Conservation (phyloP, 2,888 invertebrate species). For the Tromatobia lineatoria region DNA sequence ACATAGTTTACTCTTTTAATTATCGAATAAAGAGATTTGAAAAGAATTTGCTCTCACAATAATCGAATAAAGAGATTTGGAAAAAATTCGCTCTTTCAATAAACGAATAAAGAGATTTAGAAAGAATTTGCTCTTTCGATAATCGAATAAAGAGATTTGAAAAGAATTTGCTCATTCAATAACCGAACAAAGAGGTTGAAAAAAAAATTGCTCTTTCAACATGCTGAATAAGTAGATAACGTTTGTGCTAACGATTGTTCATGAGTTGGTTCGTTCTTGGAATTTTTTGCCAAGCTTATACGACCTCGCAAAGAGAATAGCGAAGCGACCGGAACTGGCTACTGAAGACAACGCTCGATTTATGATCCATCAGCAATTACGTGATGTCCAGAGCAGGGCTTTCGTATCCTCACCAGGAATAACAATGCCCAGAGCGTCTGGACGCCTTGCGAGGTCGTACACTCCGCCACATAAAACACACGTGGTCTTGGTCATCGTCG, state of each 20-base stretch:
- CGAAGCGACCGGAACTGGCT: constrained; percentile 56
- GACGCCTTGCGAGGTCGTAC: constrained; percentile 47
- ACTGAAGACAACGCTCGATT: constrained; percentile 70
- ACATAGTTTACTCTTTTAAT: background rate
- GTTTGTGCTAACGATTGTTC: constrained; percentile 1
- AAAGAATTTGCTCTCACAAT: too few relatives aligned
- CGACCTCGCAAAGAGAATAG: constrained; percentile 39
- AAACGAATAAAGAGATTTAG: too few relatives aligned
- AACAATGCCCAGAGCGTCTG: constrained; percentile 60
- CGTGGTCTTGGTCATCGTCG: constrained; percentile 30
- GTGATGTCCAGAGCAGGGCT: constrained; percentile 54
- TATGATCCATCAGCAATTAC: constrained; percentile 72
- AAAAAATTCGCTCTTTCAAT: too few relatives aligned
- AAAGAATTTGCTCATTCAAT: too few relatives aligned
- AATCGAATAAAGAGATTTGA: too few relatives aligned
- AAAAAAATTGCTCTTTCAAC: too few relatives aligned
- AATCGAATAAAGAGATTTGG: too few relatives aligned
- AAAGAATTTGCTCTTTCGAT: too few relatives aligned
- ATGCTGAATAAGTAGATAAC: too few relatives aligned
- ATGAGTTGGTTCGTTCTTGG: constrained; percentile 9
- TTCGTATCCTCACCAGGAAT: constrained; percentile 58
- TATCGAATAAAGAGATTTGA: background rate
- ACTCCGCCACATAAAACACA: constrained; percentile 30
- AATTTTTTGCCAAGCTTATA: constrained; percentile 2
- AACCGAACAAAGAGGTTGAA: too few relatives aligned